phyloP scores from a whole-genome alignment of 2,888 invertebrate genomes.

The Drosophila testacea region DNA sequence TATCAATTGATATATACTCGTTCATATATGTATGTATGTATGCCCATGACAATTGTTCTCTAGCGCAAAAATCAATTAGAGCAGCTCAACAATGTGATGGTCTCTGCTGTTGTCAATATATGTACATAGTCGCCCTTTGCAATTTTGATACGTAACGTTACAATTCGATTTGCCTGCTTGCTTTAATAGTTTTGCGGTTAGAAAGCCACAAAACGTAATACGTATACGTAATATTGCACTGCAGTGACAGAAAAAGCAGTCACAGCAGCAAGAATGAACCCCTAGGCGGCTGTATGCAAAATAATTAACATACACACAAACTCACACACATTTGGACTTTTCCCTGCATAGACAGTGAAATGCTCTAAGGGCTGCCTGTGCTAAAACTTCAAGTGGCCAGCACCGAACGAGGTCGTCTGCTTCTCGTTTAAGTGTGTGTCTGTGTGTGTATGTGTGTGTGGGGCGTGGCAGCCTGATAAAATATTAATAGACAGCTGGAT shows the following conservation, averaged over 20 bases:
- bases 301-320: conserved; percentile 73
- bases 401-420: conserved; percentile 39
- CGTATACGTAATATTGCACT: conserved; percentile 76
- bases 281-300: conserved; percentile 70
- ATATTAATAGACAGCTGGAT: conserved; percentile 84
- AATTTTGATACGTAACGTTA: conserved; percentile 68
- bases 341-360: conserved; percentile 2
- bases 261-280: conserved; percentile 20
- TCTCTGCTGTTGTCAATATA: conserved; percentile 22
- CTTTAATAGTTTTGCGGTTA: conserved; percentile 78
- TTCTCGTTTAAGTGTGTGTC: not conserved
- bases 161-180: conserved; percentile 78
- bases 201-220: conserved; percentile 77
- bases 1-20: conserved; percentile 42
- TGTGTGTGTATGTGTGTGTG: conserved; percentile 14
- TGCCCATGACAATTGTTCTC: conserved; percentile 57
- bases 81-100: conserved; percentile 59
- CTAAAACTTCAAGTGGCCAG: conserved; percentile 56
- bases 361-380: conserved; percentile 23
- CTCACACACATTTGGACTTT: not conserved
- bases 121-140: conserved; percentile 31
- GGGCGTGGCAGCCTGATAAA: conserved; percentile 79
- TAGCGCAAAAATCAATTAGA: conserved; percentile 74
- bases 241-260: conserved; percentile 59
- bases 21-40: conserved; percentile 2